Conservation (phyloP, 2,113 vertebrate species). For the Nymphicus hollandicus region DNA sequence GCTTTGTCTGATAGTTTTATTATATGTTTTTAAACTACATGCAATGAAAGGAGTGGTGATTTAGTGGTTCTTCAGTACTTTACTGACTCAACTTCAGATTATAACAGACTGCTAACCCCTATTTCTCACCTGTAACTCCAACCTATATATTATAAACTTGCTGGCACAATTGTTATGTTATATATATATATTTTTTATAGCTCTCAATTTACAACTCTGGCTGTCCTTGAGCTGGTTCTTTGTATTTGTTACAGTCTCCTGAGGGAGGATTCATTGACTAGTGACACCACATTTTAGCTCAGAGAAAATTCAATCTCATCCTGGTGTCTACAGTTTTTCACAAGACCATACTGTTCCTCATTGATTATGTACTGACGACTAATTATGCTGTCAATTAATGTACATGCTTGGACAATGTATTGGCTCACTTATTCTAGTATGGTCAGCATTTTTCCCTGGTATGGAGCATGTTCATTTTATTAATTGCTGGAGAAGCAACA, state of each 20-base stretch:
- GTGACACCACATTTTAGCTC: slow-evolving; percentile 44
- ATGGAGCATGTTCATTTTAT: background rate
- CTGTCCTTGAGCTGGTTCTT: slow-evolving; percentile 68
- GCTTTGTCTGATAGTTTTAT: slow-evolving; percentile 66
- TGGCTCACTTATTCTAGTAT: slow-evolving; percentile 33
- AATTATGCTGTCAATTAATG: slow-evolving; percentile 70
- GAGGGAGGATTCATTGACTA: slow-evolving; percentile 63
- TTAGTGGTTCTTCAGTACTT: slow-evolving; percentile 56
- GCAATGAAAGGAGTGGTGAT: slow-evolving; percentile 62
- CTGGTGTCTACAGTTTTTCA: slow-evolving; percentile 55
- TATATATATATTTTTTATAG: slow-evolving; percentile 74
- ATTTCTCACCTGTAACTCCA: slow-evolving; percentile 65
- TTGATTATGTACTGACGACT: slow-evolving; percentile 72
- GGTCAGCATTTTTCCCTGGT: background rate
- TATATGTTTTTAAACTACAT: slow-evolving; percentile 65
- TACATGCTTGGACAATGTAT: slow-evolving; percentile 48
- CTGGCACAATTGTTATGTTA: slow-evolving; percentile 68
- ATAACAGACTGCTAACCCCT: slow-evolving; percentile 63
- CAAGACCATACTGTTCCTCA: slow-evolving; percentile 57
- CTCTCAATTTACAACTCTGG: slow-evolving; percentile 64
- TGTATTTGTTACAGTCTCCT: slow-evolving; percentile 60
- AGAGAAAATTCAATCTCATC: slow-evolving; percentile 58
- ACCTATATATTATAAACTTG: slow-evolving; percentile 70
- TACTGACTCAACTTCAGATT: slow-evolving; percentile 66
- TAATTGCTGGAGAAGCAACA: background rate